A percentile compares a stretch with the other conserved stretches of the same genome.
Evolutionary conservation across 2,888 invertebrate species (phyloP).

Genomic region (Agonopterix heracliana): DNA sequence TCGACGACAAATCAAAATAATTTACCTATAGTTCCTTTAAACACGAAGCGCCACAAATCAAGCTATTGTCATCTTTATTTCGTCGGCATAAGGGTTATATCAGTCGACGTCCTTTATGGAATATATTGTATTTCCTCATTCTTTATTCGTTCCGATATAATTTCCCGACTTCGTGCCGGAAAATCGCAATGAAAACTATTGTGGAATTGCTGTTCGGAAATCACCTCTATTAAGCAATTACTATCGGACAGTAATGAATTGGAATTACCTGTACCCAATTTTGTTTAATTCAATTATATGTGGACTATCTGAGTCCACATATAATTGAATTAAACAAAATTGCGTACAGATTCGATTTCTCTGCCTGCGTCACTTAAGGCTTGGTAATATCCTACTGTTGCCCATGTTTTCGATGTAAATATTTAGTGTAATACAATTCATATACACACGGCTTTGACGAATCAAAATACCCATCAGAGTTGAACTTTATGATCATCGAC

Average conservation of each 20-base stretch:
- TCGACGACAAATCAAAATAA: conserved; percentile 58
- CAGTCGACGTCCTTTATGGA: too few species aligned
- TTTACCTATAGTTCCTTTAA: conserved; percentile 31
- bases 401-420: too few species aligned
- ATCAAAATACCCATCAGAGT: too few species aligned
- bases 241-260: conserved; percentile 26
- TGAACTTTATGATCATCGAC: too few species aligned
- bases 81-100: too few species aligned
- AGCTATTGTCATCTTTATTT: too few species aligned
- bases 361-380: too few species aligned
- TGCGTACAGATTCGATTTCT: conserved; percentile 1
- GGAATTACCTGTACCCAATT: conserved; percentile 22
- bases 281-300: background rate
- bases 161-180: conserved; percentile 48
- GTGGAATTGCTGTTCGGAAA: conserved; percentile 27
- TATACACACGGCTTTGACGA: too few species aligned
- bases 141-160: conserved; percentile 68
- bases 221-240: conserved; percentile 29
- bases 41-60: background rate
- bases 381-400: too few species aligned
- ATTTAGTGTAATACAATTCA: too few species aligned
- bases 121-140: conserved; percentile 28
- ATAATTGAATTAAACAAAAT: too few species aligned
- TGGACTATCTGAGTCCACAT: too few species aligned
- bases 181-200: conserved; percentile 32